Evolutionary conservation across 1,140 invertebrate genomes (phyloP).

Genomic region (Grapholita molesta): DNA sequence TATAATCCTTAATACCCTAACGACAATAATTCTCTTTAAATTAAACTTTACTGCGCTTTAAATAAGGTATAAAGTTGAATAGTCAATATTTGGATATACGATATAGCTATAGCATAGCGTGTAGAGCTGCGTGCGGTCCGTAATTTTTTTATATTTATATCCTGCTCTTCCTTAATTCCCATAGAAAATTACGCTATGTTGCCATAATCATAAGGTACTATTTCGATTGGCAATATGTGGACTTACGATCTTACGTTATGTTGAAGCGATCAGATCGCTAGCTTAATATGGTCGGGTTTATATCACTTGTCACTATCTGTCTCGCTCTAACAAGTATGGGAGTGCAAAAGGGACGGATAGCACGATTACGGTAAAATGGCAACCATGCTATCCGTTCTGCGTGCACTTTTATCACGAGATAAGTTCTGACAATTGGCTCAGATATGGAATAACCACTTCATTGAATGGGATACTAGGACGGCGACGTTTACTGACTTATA

Average conservation of each 20-base stretch:
- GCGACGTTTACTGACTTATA: neutral
- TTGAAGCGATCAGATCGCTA: neutral
- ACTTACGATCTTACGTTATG: neutral
- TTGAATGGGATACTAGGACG: neutral
- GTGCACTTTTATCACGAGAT: slow-evolving; percentile 1
- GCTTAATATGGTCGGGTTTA: too few species aligned
- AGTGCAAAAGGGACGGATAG: too few species aligned
- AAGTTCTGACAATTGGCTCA: slow-evolving; percentile 1
- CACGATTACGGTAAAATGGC: too few species aligned
- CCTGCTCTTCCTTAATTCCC: too few species aligned
- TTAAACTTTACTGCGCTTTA: neutral
- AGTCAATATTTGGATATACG: neutral
- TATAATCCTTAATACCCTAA: neutral
- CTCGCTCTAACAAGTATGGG: too few species aligned
- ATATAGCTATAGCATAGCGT: neutral
- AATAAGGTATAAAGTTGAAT: neutral
- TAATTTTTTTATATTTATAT: neutral
- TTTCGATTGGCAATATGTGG: neutral
- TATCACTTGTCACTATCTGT: too few species aligned
- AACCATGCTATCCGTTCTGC: too few species aligned
- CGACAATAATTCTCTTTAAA: neutral
- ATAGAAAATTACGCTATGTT: neutral
- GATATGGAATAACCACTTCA: neutral
- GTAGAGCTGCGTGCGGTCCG: neutral
- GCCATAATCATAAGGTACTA: neutral